A percentile compares a stretch with the other conserved stretches of the same genome.
phyloP scores from a whole-genome alignment of 2,888 invertebrate genomes.

The Phrixothrix hirtus region DNA sequence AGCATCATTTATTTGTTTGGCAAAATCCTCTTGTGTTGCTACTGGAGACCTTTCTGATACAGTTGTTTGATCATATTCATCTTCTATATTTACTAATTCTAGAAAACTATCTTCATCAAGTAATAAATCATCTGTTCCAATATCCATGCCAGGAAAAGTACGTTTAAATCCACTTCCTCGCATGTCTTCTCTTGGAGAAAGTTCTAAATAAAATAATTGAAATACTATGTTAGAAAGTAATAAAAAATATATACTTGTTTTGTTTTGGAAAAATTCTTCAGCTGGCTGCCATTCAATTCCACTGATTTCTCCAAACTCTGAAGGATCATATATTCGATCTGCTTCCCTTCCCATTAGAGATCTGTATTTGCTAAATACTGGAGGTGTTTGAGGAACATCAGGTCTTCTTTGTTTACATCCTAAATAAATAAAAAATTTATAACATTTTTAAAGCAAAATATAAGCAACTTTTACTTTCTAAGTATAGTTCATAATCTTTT shows the following conservation, averaged over 20 bases:
- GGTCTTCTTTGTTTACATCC: conserved; percentile 27
- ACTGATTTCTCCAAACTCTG: conserved; percentile 34
- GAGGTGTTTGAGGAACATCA: conserved; percentile 38
- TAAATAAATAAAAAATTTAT: too few relatives aligned
- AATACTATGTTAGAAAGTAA: too few relatives aligned
- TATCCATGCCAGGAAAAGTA: conserved; percentile 20
- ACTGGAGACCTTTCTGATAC: conserved; percentile 8
- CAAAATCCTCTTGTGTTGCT: conserved; percentile 9
- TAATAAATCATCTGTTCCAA: conserved; percentile 11
- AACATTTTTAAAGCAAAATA: too few relatives aligned
- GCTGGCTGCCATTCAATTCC: conserved; percentile 30
- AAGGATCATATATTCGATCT: conserved; percentile 22
- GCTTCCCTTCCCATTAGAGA: conserved; percentile 3
- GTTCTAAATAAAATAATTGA: too few relatives aligned
- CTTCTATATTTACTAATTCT: conserved; percentile 15
- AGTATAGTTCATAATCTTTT: too few relatives aligned
- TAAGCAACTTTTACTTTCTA: too few relatives aligned
- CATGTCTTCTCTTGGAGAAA: conserved; percentile 10
- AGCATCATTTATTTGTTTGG: conserved; percentile 15
- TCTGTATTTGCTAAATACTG: conserved; percentile 37
- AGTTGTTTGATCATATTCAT: not conserved
- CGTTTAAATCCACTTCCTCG: conserved; percentile 14
- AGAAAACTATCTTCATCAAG: conserved; percentile 21
- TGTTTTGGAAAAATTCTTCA: conserved; percentile 21
- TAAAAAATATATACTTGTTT: too few relatives aligned